Conservation (phyloP, 2,888 invertebrate species). For the Drosophila pegasa region DNA sequence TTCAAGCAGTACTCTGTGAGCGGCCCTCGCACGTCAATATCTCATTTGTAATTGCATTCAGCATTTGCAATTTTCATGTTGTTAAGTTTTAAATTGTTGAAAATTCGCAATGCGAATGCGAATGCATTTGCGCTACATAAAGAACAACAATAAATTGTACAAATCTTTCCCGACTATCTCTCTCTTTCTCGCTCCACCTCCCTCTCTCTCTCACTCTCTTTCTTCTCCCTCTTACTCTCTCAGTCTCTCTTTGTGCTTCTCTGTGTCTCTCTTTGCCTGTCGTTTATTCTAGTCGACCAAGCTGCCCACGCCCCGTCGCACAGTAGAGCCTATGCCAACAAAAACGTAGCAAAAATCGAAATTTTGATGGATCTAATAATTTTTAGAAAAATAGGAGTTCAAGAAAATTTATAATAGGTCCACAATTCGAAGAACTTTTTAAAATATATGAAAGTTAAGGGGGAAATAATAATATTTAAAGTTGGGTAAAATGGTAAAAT, state of each 20-base stretch:
- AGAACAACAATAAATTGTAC: conserved; percentile 37
- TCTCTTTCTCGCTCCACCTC: not conserved
- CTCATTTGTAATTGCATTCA: conserved; percentile 47
- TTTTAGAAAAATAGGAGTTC: too few relatives aligned
- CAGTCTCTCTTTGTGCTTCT: not conserved
- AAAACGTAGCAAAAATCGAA: too few relatives aligned
- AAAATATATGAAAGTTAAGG: too few relatives aligned
- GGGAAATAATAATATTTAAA: too few relatives aligned
- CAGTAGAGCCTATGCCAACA: too few relatives aligned
- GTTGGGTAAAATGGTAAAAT: too few relatives aligned
- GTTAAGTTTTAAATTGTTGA: conserved; percentile 31
- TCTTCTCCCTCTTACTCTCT: not conserved
- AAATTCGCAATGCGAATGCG: conserved; percentile 28
- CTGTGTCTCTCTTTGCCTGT: not conserved
- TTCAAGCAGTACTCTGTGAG: not conserved
- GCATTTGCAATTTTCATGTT: conserved; percentile 34
- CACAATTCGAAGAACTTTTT: too few relatives aligned
- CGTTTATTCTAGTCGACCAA: not conserved
- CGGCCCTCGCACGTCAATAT: conserved; percentile 27
- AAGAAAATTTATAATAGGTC: too few relatives aligned
- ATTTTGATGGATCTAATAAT: too few relatives aligned
- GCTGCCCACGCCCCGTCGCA: not conserved
- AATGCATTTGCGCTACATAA: conserved; percentile 22
- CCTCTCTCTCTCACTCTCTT: not conserved
- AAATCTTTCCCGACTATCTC: conserved; percentile 18